These are phyloP conservation scores for Clistopyga incitator DNA, from an alignment of 2,888 invertebrate genomes.

Conservation along the genomic window DNA sequence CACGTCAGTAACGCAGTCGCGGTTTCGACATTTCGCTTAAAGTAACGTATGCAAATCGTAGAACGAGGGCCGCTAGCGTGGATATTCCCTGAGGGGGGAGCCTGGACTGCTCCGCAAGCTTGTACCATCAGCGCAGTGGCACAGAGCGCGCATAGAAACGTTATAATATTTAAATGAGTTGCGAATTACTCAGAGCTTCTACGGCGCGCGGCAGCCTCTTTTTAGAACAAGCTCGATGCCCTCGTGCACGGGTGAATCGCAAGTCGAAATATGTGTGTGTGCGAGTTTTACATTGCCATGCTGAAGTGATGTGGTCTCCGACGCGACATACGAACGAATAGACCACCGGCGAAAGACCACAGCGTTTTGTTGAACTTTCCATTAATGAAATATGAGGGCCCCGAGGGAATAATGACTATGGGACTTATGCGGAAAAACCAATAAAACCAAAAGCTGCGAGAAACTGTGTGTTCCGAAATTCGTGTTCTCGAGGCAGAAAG, in stretches of 20 bases:
- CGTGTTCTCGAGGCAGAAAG: too few species aligned
- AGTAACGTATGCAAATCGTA: constrained; percentile 72
- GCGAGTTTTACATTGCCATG: constrained; percentile 15
- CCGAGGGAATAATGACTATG: neutral
- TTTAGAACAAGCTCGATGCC: constrained; percentile 1
- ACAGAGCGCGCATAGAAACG: constrained; percentile 52
- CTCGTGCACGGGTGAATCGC: neutral
- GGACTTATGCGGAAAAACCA: neutral
- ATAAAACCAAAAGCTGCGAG: neutral
- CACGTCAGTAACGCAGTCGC: constrained; percentile 36
- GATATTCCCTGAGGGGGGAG: constrained; percentile 55
- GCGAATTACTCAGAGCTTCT: constrained; percentile 63
- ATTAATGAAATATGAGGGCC: constrained; percentile 25
- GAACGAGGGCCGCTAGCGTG: constrained; percentile 48
- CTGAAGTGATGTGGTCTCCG: neutral
- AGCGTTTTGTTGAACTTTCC: constrained; percentile 25
- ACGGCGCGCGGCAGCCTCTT: constrained; percentile 13
- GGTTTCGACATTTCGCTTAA: constrained; percentile 68
- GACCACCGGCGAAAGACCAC: neutral
- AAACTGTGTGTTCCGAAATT: too few species aligned
- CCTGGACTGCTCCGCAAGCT: constrained; percentile 30
- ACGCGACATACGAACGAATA: neutral
- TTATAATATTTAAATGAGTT: constrained; percentile 71
- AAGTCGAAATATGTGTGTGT: constrained; percentile 3
- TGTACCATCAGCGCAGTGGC: constrained; percentile 33